Conservation (phyloP, 2,888 invertebrate genomes). For the Cephus nigrinus region DNA sequence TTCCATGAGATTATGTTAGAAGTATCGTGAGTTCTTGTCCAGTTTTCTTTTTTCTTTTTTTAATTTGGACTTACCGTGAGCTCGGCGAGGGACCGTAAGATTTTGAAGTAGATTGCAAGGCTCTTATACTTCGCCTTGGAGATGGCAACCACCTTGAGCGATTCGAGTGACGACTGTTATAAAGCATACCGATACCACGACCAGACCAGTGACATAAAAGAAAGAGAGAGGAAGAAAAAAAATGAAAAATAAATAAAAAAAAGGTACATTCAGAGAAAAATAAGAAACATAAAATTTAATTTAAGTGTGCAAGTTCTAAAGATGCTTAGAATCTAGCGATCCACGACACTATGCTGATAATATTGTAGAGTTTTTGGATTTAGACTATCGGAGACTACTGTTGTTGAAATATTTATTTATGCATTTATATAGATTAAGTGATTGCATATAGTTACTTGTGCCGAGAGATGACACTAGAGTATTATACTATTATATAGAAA, state of each 20-base stretch:
- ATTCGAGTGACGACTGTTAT: slow-evolving; percentile 50
- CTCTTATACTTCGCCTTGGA: slow-evolving; percentile 46
- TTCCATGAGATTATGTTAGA: neutral
- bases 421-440: neutral
- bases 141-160: slow-evolving; percentile 44
- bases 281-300: slow-evolving; percentile 10
- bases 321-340: neutral
- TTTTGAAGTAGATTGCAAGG: slow-evolving; percentile 25
- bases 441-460: neutral
- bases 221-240: slow-evolving; percentile 8
- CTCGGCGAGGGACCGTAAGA: slow-evolving; percentile 24
- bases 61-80: slow-evolving; percentile 39
- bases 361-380: neutral
- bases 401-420: neutral
- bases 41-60: neutral
- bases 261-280: slow-evolving; percentile 21
- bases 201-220: slow-evolving; percentile 25
- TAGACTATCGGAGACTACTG: neutral
- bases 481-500: neutral
- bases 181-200: slow-evolving; percentile 25
- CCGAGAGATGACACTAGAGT: neutral
- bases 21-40: neutral
- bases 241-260: slow-evolving; percentile 16
- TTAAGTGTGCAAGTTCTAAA: neutral
- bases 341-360: neutral